Evolutionary conservation across 2,888 invertebrate genomes (phyloP).

Genomic region (Drosophila melanosoma): DNA sequence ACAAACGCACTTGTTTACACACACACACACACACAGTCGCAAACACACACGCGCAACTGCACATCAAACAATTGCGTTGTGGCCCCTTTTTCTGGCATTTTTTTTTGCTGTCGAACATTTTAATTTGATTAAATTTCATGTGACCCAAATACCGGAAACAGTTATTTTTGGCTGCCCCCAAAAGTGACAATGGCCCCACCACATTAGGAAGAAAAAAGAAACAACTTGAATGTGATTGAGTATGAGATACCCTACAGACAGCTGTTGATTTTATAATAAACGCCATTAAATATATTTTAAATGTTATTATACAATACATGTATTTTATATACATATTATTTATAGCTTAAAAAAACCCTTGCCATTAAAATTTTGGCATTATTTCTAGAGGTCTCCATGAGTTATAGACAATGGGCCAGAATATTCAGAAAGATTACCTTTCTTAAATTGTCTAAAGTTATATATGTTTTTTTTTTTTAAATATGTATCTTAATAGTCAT

Average conservation of each 20-base stretch:
- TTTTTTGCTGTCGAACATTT: slow-evolving; percentile 72
- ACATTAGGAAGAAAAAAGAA: slow-evolving; percentile 49
- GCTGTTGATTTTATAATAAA: neutral
- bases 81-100: slow-evolving; percentile 50
- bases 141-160: slow-evolving; percentile 81
- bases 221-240: neutral
- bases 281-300: too few species aligned
- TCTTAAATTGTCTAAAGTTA: neutral
- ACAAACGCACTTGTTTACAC: slow-evolving; percentile 20
- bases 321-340: too few species aligned
- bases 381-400: too few species aligned
- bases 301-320: too few species aligned
- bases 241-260: neutral
- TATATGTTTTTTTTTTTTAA: neutral
- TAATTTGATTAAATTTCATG: slow-evolving; percentile 83
- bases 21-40: slow-evolving; percentile 22
- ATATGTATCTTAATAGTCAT: neutral
- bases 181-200: slow-evolving; percentile 78
- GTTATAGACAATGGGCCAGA: too few species aligned
- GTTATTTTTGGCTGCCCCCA: slow-evolving; percentile 77
- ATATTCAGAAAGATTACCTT: too few species aligned
- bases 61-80: slow-evolving; percentile 57
- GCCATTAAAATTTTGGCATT: too few species aligned
- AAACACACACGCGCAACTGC: slow-evolving; percentile 39
- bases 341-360: too few species aligned